Evolutionary conservation across 2,888 invertebrate species (phyloP).

Genomic region (Yponomeuta malinellus): DNA sequence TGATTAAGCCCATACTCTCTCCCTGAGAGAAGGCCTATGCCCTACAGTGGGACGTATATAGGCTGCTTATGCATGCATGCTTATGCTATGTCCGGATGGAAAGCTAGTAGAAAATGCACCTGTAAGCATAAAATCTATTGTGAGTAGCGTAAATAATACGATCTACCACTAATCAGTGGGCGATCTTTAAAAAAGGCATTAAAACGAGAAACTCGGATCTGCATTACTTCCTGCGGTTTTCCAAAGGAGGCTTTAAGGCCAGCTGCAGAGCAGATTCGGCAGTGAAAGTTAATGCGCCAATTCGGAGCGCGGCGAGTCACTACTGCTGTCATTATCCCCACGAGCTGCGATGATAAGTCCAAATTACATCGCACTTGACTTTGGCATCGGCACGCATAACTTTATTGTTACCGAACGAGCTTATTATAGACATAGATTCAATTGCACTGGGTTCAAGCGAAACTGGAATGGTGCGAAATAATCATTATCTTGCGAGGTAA

Average conservation of each 20-base stretch:
- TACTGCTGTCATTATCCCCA: constrained; percentile 38
- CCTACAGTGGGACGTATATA: too few species aligned
- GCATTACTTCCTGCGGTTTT: background rate
- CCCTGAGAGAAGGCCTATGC: too few species aligned
- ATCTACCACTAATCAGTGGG: background rate
- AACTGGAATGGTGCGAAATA: background rate
- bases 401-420: constrained; percentile 4
- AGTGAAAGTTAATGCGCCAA: constrained; percentile 67
- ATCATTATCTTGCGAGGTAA: background rate
- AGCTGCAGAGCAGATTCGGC: constrained; percentile 14
- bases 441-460: background rate
- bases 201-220: background rate
- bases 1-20: too few species aligned
- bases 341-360: constrained; percentile 55
- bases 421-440: background rate
- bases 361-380: constrained; percentile 46
- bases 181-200: background rate
- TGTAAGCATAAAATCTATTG: background rate
- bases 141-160: background rate
- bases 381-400: constrained; percentile 37
- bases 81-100: background rate
- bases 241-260: constrained; percentile 1
- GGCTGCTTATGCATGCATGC: too few species aligned
- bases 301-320: constrained; percentile 40
- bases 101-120: background rate